A percentile compares a stretch with the other conserved stretches of the same genome.
phyloP scores from a whole-genome alignment of 2,113 vertebrate genomes.

The Rhizomys pruinosus region DNA sequence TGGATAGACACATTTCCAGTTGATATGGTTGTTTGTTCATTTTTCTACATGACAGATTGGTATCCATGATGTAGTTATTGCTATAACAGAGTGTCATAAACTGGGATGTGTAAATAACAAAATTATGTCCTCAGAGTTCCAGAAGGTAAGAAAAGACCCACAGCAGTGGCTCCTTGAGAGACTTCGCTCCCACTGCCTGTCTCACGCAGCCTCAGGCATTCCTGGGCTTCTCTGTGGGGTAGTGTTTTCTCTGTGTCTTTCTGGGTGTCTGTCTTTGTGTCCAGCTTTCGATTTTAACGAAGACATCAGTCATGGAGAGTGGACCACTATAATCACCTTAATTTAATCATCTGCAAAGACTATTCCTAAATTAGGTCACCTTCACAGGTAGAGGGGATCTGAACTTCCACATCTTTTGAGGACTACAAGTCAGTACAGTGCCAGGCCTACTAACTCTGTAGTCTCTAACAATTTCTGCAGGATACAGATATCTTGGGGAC shows the following conservation, averaged over 20 bases:
- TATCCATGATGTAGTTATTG: not conserved
- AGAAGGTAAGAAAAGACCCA: not conserved
- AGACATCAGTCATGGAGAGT: not conserved
- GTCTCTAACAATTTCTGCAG: not conserved
- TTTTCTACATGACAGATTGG: not conserved
- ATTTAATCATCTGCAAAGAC: constrained; percentile 16
- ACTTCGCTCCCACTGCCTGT: not conserved
- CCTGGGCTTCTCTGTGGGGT: not conserved
- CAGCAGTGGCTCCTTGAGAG: not conserved
- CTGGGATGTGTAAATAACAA: not conserved
- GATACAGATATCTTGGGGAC: not conserved
- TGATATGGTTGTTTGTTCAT: not conserved
- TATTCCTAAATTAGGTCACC: not conserved
- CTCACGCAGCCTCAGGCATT: not conserved
- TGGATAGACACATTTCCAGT: not conserved
- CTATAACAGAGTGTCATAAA: not conserved
- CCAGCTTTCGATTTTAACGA: not conserved
- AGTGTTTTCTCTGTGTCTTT: not conserved
- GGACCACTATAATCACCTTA: not conserved
- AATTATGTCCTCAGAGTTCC: not conserved
- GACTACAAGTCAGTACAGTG: not conserved
- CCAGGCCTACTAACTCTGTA: not conserved
- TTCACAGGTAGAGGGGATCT: not conserved
- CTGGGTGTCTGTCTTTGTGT: not conserved
- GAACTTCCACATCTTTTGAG: not conserved